Conservation (phyloP, 1,140 invertebrate species). For the Melipona quadrifasciata region DNA sequence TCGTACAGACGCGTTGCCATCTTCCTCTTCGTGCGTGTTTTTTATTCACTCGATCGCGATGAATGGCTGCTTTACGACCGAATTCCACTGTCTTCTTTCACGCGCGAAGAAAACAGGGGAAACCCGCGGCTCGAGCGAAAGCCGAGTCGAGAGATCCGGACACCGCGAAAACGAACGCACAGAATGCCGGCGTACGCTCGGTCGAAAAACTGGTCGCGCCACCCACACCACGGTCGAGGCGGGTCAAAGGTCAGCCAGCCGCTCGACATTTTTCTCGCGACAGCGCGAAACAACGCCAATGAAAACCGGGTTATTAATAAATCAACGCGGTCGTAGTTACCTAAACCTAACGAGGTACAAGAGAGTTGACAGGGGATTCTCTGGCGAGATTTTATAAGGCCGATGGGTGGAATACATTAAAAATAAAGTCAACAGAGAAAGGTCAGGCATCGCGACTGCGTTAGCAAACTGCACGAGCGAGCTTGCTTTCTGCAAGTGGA, state of each 20-base stretch:
- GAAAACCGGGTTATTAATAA: conserved; percentile 79
- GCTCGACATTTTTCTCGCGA: conserved; percentile 68
- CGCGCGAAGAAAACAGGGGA: neutral
- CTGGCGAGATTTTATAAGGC: conserved; percentile 45
- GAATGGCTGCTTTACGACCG: conserved; percentile 53
- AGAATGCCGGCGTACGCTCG: conserved; percentile 50
- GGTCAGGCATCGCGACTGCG: conserved; percentile 65
- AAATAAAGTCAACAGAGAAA: conserved; percentile 71
- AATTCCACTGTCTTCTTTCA: conserved; percentile 49
- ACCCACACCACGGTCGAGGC: conserved; percentile 66
- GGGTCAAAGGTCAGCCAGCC: conserved; percentile 68
- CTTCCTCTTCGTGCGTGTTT: neutral
- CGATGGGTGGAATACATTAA: conserved; percentile 71
- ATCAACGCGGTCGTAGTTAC: conserved; percentile 67
- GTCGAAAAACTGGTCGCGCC: conserved; percentile 74
- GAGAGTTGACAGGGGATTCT: conserved; percentile 35
- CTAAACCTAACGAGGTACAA: neutral
- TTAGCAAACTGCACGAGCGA: conserved; percentile 66
- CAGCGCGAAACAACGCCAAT: conserved; percentile 71
- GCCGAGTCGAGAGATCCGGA: too few relatives aligned
- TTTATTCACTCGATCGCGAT: conserved; percentile 16
- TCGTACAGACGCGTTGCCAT: neutral
- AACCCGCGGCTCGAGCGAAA: neutral
- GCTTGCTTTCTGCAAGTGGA: neutral
- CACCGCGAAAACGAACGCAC: conserved; percentile 71